phyloP scores from a whole-genome alignment of 1,140 invertebrate genomes.

The Coptotermes formosanus region DNA sequence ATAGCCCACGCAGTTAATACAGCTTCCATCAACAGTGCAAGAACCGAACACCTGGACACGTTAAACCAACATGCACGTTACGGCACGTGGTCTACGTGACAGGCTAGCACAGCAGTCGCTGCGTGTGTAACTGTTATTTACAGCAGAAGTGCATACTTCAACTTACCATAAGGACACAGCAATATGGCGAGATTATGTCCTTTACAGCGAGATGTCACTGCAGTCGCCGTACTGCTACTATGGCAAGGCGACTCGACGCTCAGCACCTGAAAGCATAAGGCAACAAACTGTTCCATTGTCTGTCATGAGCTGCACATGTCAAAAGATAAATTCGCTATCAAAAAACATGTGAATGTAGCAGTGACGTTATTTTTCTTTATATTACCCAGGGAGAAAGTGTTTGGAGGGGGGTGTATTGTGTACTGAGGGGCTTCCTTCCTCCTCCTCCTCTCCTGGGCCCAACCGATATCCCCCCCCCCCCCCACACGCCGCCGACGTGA shows the following conservation, averaged over 20 bases:
- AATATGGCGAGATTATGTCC: background rate
- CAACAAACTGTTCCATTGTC: background rate
- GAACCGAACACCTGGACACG: too few species aligned
- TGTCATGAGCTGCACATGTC: background rate
- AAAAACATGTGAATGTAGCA: background rate
- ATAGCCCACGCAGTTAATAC: too few species aligned
- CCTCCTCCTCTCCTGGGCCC: background rate
- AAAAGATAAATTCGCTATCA: background rate
- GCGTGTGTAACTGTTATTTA: background rate
- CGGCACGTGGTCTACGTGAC: too few species aligned
- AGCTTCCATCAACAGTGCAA: too few species aligned
- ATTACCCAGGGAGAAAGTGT: background rate
- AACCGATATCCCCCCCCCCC: background rate
- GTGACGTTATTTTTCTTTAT: background rate
- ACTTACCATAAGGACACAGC: background rate
- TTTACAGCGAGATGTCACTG: background rate
- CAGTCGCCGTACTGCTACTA: background rate
- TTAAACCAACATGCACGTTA: too few species aligned
- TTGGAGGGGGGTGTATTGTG: background rate
- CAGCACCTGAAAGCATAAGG: background rate
- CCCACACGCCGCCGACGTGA: too few species aligned
- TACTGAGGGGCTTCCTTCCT: conserved; percentile 7
- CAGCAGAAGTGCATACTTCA: background rate
- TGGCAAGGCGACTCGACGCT: background rate
- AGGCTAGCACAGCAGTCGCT: too few species aligned